phyloP scores from a whole-genome alignment of 2,113 vertebrate genomes.

The Poecile atricapillus region DNA sequence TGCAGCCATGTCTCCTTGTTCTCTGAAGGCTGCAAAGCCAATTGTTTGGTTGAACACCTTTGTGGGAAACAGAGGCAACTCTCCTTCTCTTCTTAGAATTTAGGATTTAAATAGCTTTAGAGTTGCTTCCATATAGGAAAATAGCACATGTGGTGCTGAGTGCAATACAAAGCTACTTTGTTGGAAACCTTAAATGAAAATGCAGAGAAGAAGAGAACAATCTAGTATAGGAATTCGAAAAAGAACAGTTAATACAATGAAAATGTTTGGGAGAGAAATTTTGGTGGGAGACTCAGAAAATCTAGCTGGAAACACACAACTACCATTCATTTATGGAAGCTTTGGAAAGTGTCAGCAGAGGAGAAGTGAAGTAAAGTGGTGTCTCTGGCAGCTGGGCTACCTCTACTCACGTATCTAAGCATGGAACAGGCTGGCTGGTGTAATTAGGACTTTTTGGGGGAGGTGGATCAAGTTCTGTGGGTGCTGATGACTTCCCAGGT shows the following conservation, averaged over 20 bases:
- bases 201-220: neutral
- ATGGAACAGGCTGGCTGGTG: neutral
- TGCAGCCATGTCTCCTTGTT: neutral
- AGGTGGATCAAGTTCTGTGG: neutral
- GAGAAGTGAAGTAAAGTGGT: neutral
- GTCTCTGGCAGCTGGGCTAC: neutral
- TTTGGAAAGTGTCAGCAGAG: neutral
- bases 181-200: neutral
- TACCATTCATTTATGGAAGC: rapidly evolving
- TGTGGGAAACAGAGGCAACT: neutral
- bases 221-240: neutral
- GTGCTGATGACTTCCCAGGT: neutral
- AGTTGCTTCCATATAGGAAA: neutral
- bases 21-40: neutral
- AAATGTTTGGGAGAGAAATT: neutral
- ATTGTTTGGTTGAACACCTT: neutral
- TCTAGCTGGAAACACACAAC: neutral
- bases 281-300: neutral
- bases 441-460: neutral
- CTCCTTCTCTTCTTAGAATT: neutral
- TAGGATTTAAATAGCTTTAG: neutral
- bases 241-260: neutral
- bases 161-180: neutral
- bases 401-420: neutral
- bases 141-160: rapidly evolving